Evolutionary conservation across 2,113 vertebrate species (phyloP).

Genomic region (human): DNA sequence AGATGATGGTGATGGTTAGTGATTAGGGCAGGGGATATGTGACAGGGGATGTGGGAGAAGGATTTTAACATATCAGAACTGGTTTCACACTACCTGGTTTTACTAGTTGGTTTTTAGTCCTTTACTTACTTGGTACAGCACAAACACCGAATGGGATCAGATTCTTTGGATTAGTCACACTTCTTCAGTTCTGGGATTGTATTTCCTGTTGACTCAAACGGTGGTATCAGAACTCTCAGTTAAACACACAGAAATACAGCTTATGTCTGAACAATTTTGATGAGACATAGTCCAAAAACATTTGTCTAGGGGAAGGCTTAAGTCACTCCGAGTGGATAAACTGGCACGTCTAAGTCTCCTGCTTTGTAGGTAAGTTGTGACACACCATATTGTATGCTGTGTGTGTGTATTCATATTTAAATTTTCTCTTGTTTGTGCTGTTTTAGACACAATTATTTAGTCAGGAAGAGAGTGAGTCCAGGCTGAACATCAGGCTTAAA

Average conservation of each 20-base stretch:
- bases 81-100: not conserved
- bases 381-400: not conserved
- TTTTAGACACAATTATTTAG: not conserved
- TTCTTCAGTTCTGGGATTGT: not conserved
- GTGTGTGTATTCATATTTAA: not conserved
- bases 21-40: not conserved
- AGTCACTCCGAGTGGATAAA: not conserved
- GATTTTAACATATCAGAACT: not conserved
- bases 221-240: not conserved
- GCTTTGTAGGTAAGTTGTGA: not conserved
- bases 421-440: not conserved
- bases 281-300: not conserved
- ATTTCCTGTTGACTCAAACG: not conserved
- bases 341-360: not conserved
- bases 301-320: not conserved
- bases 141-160: not conserved
- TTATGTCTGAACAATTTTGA: not conserved
- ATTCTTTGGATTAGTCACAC: not conserved
- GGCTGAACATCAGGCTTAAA: constrained; percentile 1
- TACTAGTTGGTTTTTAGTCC: not conserved
- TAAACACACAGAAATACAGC: not conserved
- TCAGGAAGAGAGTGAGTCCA: not conserved
- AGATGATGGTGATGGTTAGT: not conserved
- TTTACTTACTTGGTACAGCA: not conserved
- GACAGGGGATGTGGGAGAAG: not conserved